Evolutionary conservation across 2,113 vertebrate genomes (phyloP), one percentile per base, ranked within the genome.

Genomic region (Nothocercus nigrocapillus): DNA sequence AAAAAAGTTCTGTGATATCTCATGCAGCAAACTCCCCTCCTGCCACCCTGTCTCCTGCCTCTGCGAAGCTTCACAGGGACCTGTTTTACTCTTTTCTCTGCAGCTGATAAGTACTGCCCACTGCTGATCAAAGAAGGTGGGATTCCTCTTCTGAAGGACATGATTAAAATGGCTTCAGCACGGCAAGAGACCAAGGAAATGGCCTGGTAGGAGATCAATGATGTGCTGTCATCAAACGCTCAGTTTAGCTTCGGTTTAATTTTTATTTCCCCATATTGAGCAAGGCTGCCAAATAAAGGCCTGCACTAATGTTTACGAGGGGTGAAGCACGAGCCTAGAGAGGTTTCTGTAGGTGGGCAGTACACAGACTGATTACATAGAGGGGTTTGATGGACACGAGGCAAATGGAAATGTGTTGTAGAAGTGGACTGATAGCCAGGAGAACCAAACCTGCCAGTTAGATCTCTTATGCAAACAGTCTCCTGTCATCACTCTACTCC

Each of bases 101-200:
- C 95, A 99, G 99, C 99, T 7, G 98, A 98, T 97, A 99, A 99
- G 94, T 99, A 99, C 95, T 99, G 99, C 91, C 99, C 99, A 24
- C 97, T 99, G 96, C 98, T 99, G 96, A 99, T 99, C 94, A 99
- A 99, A 96, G 99, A 99, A 97, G 99, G 99, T 13, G 99, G 99
- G 36, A 97, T 99, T 42, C 96, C 93, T 34, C 98, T 99, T 44
- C 96, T 99, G 88, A 98, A 98, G 96, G 98, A 98, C 81, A 98
- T 99, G 96, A 97, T 99, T 78, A 98, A 98, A 76, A 98, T 99
- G 98, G 98, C 97, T 2, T 98, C 98, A 17, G 98, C 99, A 27
- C 97, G 98, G 28, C 98, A 98, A 27, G 99, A 99, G 92, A 99
- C 99, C 82, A 99, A 99, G 98, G 98, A 98, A 59, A 99, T 99